A percentile compares a stretch with the other conserved stretches of the same genome.
These are phyloP conservation scores for Tanypteryx hageni DNA, from an alignment of 2,888 invertebrate genomes.

Conservation along the genomic window DNA sequence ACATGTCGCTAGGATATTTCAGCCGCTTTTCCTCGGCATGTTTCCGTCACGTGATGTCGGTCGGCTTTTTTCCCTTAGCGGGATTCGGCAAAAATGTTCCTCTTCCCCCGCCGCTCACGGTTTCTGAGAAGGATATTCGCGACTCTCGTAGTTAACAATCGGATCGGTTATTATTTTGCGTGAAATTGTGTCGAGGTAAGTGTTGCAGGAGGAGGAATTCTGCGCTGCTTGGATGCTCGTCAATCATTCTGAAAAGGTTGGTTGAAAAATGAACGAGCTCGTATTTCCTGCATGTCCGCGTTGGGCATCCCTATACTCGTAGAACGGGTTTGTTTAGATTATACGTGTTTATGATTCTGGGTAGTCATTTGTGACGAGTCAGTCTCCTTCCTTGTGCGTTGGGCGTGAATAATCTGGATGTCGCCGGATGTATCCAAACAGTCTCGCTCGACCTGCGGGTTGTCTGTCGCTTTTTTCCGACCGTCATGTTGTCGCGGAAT, in stretches of 20 bases:
- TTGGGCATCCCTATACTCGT: background rate
- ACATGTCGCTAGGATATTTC: background rate
- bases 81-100: background rate
- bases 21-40: background rate
- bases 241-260: no score
- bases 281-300: no score
- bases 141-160: background rate
- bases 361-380: background rate
- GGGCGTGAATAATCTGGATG: background rate
- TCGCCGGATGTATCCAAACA: background rate
- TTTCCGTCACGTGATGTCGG: background rate
- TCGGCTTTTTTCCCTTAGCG: background rate
- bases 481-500: no score
- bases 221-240: no score
- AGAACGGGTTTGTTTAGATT: background rate
- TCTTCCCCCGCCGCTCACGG: background rate
- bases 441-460: background rate
- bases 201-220: no score
- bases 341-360: background rate
- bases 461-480: background rate
- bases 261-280: no score
- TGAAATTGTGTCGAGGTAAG: background rate
- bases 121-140: background rate
- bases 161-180: background rate
- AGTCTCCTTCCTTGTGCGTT: background rate